Conservation (phyloP, 2,797 vertebrate species). For the Gila robusta region DNA sequence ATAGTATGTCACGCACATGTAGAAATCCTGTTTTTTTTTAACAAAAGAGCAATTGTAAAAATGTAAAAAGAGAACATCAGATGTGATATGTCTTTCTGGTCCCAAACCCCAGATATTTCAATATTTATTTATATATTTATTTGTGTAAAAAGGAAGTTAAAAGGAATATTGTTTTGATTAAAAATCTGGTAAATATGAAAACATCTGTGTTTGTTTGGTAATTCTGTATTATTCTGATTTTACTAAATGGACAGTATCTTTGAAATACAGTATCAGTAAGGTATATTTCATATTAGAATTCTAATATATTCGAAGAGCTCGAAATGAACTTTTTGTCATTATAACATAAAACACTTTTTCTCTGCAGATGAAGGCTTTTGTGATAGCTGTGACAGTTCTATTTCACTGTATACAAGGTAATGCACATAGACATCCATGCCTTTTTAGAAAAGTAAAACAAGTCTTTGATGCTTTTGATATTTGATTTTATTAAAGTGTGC, state of each 20-base stretch:
- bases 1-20: neutral
- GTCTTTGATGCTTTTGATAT: neutral
- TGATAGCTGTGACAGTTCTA: conserved; percentile 43
- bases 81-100: neutral
- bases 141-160: neutral
- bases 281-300: neutral
- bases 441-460: neutral
- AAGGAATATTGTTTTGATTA: neutral
- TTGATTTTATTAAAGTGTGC: neutral
- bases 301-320: neutral
- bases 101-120: neutral
- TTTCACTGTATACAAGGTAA: conserved; percentile 61
- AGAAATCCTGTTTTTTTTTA: neutral
- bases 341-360: neutral
- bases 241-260: neutral
- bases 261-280: neutral
- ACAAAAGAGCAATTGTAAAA: neutral
- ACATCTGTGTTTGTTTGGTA: neutral
- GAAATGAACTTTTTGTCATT: neutral
- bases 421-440: neutral
- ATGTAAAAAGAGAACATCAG: neutral
- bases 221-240: neutral
- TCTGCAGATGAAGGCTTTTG: conserved; percentile 40
- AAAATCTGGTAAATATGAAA: neutral
- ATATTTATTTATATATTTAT: neutral